These are phyloP conservation scores for Sciurus carolinensis DNA, from an alignment of 2,797 vertebrate species.

Conservation along the genomic window DNA sequence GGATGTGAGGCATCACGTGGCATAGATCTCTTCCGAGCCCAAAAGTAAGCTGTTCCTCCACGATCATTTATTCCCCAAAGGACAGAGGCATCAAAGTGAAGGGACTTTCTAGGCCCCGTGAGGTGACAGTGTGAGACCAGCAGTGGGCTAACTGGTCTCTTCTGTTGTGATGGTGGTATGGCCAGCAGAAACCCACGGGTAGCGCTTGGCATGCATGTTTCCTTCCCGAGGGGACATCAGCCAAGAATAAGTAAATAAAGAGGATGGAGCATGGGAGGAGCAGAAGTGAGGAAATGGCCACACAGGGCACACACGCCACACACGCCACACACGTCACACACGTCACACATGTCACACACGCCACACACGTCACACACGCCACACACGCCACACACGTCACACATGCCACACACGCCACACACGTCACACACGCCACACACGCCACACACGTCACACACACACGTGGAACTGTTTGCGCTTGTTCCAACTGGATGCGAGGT, in stretches of 20 bases:
- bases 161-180: rapidly evolving
- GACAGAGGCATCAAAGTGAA: neutral
- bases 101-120: neutral
- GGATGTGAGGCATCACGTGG: neutral
- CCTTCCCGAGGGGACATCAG: neutral
- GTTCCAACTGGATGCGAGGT: too few species aligned
- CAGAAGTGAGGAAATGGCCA: rapidly evolving
- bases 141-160: rapidly evolving
- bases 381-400: too few species aligned
- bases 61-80: neutral
- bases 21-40: too few species aligned
- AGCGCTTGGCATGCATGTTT: rapidly evolving
- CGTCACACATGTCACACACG: too few species aligned
- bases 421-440: too few species aligned
- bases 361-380: too few species aligned
- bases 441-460: too few species aligned
- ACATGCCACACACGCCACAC: too few species aligned
- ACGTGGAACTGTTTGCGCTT: rapidly evolving
- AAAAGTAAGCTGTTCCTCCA: neutral
- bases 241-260: neutral
- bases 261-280: rapidly evolving
- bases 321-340: too few species aligned
- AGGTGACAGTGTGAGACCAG: rapidly evolving
- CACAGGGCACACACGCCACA: too few species aligned
- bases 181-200: rapidly evolving